Conservation (phyloP, 2,797 vertebrate genomes). For the Phalloptychus januarius region DNA sequence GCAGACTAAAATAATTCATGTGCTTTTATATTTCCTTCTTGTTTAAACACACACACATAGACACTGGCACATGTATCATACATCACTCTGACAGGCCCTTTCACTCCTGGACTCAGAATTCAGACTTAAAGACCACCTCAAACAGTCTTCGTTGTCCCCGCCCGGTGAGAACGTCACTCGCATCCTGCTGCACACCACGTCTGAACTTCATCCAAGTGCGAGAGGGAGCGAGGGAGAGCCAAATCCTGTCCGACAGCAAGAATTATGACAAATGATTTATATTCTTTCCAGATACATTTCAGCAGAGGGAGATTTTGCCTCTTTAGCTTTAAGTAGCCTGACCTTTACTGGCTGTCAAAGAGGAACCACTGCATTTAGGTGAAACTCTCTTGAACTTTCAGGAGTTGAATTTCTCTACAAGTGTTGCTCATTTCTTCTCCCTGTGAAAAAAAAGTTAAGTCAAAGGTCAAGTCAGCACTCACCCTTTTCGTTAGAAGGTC, state of each 20-base stretch:
- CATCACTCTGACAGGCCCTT: conserved; percentile 74
- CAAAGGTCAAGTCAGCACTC: conserved; percentile 68
- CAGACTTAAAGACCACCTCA: conserved; percentile 67
- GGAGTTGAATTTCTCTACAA: conserved; percentile 31
- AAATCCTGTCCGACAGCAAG: conserved; percentile 50
- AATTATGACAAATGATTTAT: conserved; percentile 69
- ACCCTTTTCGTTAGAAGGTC: conserved; percentile 47
- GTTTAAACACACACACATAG: conserved; percentile 16
- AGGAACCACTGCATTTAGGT: conserved; percentile 63
- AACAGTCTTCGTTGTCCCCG: conserved; percentile 53
- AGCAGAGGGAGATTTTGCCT: conserved; percentile 53
- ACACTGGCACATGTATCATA: conserved; percentile 46
- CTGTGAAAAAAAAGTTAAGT: conserved; percentile 56
- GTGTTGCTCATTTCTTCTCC: conserved; percentile 46
- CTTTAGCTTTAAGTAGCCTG: conserved; percentile 39
- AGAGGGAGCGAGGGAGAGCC: conserved; percentile 27
- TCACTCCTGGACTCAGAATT: conserved; percentile 75
- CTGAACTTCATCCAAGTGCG: conserved; percentile 54
- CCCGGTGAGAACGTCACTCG: conserved; percentile 64
- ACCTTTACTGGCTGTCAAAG: conserved; percentile 70
- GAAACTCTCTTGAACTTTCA: conserved; percentile 39
- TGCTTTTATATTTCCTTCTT: conserved; percentile 21
- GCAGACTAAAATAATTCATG: conserved; percentile 19
- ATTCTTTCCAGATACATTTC: conserved; percentile 54
- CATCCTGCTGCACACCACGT: conserved; percentile 47